These are phyloP conservation scores for Peromyscus leucopus DNA, from an alignment of 2,113 vertebrate genomes.

Conservation along the genomic window DNA sequence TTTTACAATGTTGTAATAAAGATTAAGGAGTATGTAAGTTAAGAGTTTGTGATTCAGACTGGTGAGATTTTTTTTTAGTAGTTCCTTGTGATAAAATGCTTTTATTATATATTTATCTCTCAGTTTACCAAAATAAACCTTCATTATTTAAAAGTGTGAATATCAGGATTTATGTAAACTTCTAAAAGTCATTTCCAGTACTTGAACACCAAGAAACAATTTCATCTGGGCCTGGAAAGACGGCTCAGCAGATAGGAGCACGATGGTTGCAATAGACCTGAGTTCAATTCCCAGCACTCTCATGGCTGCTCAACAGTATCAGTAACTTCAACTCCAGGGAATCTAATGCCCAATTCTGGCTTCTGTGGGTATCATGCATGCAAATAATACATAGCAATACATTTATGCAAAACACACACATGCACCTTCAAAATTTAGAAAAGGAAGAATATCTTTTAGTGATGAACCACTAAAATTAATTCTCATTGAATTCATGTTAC, in stretches of 20 bases:
- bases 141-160: neutral
- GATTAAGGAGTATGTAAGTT: neutral
- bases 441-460: neutral
- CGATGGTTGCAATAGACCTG: neutral
- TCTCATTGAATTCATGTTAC: neutral
- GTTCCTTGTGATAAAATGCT: neutral
- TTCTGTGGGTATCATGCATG: neutral
- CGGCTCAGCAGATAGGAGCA: neutral
- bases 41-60: neutral
- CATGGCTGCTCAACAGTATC: neutral
- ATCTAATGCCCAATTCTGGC: neutral
- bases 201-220: neutral
- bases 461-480: neutral
- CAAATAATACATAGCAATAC: neutral
- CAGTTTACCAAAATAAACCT: neutral
- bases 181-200: conserved; percentile 14
- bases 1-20: neutral
- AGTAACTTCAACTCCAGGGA: neutral
- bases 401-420: neutral
- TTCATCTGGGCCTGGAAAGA: neutral
- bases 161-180: neutral
- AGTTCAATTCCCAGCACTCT: neutral
- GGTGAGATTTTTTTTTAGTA: neutral
- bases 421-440: neutral
- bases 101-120: neutral